Evolutionary conservation across 2,888 invertebrate genomes (phyloP).

Genomic region (Beris chalybata): DNA sequence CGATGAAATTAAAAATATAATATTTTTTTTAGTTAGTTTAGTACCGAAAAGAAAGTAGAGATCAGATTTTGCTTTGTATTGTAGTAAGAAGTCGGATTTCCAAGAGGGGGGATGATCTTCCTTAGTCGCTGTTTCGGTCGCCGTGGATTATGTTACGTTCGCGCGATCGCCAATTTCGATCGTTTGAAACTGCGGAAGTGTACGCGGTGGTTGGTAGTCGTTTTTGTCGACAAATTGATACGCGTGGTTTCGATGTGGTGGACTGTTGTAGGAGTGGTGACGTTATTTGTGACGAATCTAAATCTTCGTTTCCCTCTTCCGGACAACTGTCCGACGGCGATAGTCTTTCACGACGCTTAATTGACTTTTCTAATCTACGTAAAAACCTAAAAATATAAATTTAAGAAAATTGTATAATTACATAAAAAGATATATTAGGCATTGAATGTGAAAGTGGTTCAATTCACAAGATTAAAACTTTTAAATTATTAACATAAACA

Average conservation of each 20-base stretch:
- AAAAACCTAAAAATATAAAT: slow-evolving; percentile 61
- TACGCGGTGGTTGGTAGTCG: slow-evolving; percentile 41
- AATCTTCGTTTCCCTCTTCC: slow-evolving; percentile 60
- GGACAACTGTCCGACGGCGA: slow-evolving; percentile 60
- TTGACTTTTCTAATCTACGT: slow-evolving; percentile 69
- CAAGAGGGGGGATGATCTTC: too few species aligned
- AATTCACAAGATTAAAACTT: too few species aligned
- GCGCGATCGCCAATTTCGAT: slow-evolving; percentile 46
- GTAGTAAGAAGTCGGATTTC: too few species aligned
- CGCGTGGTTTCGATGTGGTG: slow-evolving; percentile 44
- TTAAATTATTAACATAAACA: too few species aligned
- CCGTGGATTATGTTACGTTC: slow-evolving; percentile 45
- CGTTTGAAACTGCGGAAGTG: slow-evolving; percentile 41
- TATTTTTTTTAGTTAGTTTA: neutral
- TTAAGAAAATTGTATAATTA: neutral
- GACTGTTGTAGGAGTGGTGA: slow-evolving; percentile 60
- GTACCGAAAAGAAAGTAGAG: neutral
- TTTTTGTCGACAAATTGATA: slow-evolving; percentile 47
- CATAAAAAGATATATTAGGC: too few species aligned
- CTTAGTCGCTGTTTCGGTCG: slow-evolving; percentile 47
- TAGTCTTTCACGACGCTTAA: slow-evolving; percentile 66
- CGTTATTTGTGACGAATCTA: slow-evolving; percentile 67
- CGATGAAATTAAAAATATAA: neutral
- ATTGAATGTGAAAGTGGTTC: too few species aligned
- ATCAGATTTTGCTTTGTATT: neutral